phyloP scores from a whole-genome alignment of 30 jellyfish, hydroid and myxozoan species.

The Chironex yamaguchii region DNA sequence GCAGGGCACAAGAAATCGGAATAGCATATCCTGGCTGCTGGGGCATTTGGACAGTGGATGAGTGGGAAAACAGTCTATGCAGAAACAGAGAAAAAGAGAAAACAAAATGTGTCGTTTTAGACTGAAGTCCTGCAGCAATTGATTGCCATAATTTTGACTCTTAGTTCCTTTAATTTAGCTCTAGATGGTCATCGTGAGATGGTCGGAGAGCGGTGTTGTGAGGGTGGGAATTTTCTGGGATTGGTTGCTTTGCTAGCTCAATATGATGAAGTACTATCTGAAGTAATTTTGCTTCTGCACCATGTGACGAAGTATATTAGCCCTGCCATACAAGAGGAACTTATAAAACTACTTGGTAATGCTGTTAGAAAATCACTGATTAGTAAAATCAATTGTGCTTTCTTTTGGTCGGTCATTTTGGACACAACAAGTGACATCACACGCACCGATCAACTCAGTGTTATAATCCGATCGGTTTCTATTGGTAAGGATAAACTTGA shows the following conservation, averaged over 20 bases:
- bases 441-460: conserved; percentile 11
- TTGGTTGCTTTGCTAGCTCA: conserved; percentile 51
- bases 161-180: conserved; percentile 17
- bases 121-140: conserved; percentile 13
- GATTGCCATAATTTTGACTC: conserved; percentile 30
- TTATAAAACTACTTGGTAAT: conserved; percentile 30
- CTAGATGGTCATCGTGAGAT: conserved; percentile 36
- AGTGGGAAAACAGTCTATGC: too few relatives aligned
- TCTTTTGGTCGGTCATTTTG: conserved; percentile 25
- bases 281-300: conserved; percentile 28
- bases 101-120: conserved; percentile 35
- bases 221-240: conserved; percentile 60
- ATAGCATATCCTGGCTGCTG: too few relatives aligned
- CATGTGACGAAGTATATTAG: conserved; percentile 44
- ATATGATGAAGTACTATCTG: conserved; percentile 51
- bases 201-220: conserved; percentile 28
- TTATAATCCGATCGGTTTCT: conserved; percentile 19
- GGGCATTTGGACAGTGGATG: too few relatives aligned
- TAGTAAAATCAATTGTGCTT: conserved; percentile 3
- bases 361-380: conserved; percentile 41
- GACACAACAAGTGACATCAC: conserved; percentile 35
- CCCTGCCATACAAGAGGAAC: conserved; percentile 49
- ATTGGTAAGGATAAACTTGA: too few relatives aligned
- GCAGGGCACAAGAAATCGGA: too few relatives aligned
- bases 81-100: background rate